Evolutionary conservation across 2,888 invertebrate genomes (phyloP).

Genomic region (Drosophila anomelani): DNA sequence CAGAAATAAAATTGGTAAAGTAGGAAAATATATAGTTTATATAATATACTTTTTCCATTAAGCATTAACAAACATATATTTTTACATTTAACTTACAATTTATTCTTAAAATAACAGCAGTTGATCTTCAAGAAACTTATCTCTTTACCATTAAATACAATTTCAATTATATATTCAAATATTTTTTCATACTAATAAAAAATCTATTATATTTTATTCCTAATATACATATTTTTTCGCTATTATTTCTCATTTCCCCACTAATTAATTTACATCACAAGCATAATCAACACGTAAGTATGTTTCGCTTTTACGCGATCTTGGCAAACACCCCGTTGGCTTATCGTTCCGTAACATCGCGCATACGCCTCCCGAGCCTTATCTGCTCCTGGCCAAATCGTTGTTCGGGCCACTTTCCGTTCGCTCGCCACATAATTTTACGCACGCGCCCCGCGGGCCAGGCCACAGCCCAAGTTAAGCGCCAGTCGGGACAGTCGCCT

Average conservation of each 20-base stretch:
- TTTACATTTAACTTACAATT: neutral
- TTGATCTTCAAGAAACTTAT: neutral
- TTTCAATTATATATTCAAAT: neutral
- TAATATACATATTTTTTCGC: too few relatives aligned
- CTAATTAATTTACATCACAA: slow-evolving; percentile 31
- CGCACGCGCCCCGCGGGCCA: slow-evolving; percentile 60
- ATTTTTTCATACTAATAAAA: neutral
- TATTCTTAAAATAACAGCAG: neutral
- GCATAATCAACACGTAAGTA: slow-evolving; percentile 33
- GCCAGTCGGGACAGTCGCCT: slow-evolving; percentile 54
- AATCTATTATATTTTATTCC: too few relatives aligned
- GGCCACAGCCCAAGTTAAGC: slow-evolving; percentile 47
- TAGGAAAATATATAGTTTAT: accelerated
- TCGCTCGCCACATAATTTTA: slow-evolving; percentile 46
- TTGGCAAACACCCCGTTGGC: slow-evolving; percentile 31
- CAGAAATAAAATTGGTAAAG: neutral
- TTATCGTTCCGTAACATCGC: slow-evolving; percentile 32
- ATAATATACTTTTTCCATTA: neutral
- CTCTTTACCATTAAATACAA: neutral
- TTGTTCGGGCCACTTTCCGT: slow-evolving; percentile 34
- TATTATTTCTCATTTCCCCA: neutral
- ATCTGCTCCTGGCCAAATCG: slow-evolving; percentile 40
- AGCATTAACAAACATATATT: neutral
- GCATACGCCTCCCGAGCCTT: slow-evolving; percentile 25
- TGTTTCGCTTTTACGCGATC: slow-evolving; percentile 23